Evolutionary conservation across 2,888 invertebrate genomes (phyloP).

Genomic region (Philonicus albiceps): DNA sequence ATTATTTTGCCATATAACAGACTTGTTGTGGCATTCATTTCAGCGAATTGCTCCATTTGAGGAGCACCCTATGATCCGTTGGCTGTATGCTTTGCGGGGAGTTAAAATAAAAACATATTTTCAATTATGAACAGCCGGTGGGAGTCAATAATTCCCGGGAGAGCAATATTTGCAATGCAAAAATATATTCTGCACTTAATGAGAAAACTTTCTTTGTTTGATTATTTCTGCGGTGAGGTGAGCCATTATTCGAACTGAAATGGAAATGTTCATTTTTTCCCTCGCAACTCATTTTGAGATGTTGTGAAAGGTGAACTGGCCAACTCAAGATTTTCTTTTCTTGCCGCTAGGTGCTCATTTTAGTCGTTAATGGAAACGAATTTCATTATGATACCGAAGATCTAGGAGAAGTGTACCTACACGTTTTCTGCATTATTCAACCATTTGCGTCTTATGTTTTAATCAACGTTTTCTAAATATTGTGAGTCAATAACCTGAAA

Average conservation of each 20-base stretch:
- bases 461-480: not conserved
- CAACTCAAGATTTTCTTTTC: not conserved
- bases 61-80: not conserved
- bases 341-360: not conserved
- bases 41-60: not conserved
- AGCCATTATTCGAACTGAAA: not conserved
- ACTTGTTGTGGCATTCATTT: conserved; percentile 38
- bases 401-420: too few relatives aligned
- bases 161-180: conserved; percentile 11
- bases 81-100: conserved; percentile 8
- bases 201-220: conserved; percentile 22
- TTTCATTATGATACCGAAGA: not conserved
- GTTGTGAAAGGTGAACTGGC: not conserved
- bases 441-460: not conserved
- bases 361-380: not conserved
- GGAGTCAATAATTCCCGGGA: not conserved
- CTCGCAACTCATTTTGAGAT: not conserved
- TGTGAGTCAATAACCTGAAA: too few relatives aligned
- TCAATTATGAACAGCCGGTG: conserved; percentile 5
- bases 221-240: not conserved
- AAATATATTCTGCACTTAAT: conserved; percentile 9
- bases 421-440: not conserved
- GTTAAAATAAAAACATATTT: not conserved
- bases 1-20: conserved; percentile 30
- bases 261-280: not conserved